A percentile compares a stretch with the other conserved stretches of the same genome.
Evolutionary conservation across 23 tunicate genomes (phyloP).

Genomic region (Aplidium turbinatum): DNA sequence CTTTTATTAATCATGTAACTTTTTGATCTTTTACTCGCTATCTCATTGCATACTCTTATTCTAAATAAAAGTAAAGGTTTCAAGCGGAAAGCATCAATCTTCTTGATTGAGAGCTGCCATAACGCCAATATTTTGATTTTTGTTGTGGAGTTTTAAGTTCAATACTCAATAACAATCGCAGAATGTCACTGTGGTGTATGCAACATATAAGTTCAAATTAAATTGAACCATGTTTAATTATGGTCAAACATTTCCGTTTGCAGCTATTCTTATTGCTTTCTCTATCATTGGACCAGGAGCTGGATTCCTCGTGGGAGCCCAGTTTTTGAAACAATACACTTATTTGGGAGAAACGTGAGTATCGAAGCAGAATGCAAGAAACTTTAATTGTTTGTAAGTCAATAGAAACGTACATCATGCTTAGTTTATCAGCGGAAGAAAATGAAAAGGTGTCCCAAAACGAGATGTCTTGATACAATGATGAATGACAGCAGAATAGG

Average conservation of each 20-base stretch:
- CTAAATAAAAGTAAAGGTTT: no score
- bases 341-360: conserved; percentile 54
- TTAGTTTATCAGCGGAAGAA: no score
- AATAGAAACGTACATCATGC: neutral
- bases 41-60: no score
- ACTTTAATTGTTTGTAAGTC: neutral
- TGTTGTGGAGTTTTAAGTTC: no score
- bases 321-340: conserved; percentile 51
- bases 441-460: no score
- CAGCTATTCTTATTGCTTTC: conserved; percentile 55
- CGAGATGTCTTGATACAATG: no score
- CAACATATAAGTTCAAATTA: neutral
- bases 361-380: neutral
- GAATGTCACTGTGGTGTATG: neutral
- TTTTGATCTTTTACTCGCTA: neutral
- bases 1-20: neutral
- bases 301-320: conserved; percentile 70
- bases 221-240: neutral
- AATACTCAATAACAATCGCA: no score
- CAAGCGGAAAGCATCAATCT: no score
- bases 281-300: conserved; percentile 79
- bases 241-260: neutral
- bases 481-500: no score
- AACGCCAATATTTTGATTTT: no score
- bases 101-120: no score